A percentile compares a stretch with the other conserved stretches of the same genome.
phyloP scores from a whole-genome alignment of 2,113 vertebrate species.

The Circaetus gallicus region DNA sequence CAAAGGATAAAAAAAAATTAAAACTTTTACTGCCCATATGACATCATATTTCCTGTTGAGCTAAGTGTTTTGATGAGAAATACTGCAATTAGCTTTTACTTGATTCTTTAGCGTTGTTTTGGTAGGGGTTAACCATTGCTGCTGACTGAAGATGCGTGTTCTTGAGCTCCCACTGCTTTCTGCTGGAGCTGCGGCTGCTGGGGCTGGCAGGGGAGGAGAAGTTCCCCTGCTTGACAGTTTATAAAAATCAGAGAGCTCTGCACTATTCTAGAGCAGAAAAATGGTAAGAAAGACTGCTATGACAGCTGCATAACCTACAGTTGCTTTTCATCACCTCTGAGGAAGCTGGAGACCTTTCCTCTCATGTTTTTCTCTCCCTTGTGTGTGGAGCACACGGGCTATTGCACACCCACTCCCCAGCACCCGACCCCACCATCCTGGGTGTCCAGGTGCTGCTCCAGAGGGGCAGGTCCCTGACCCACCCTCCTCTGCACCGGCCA shows the following conservation, averaged over 20 bases:
- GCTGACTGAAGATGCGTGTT: background rate
- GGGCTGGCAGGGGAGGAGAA: background rate
- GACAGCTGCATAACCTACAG: background rate
- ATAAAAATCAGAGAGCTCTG: background rate
- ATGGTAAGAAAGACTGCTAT: background rate
- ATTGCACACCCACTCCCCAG: background rate
- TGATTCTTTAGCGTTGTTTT: background rate
- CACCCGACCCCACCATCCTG: rapidly evolving
- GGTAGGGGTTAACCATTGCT: background rate
- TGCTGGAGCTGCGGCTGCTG: background rate
- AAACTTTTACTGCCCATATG: background rate
- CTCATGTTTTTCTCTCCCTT: background rate
- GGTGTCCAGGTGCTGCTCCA: background rate
- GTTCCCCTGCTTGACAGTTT: background rate
- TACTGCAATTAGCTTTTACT: background rate
- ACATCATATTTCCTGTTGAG: background rate
- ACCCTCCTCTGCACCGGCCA: background rate
- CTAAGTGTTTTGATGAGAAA: background rate
- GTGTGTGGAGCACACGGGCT: background rate
- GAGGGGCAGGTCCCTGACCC: background rate
- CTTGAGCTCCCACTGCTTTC: background rate
- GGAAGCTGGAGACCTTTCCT: background rate
- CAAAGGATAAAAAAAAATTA: background rate
- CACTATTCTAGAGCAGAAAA: background rate
- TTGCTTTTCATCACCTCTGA: background rate